Evolutionary conservation across 37 sponge, comb jelly and placozoan species (phyloP), one percentile per base, ranked within the genome.

Genomic region (Petrosia ficiformis): DNA sequence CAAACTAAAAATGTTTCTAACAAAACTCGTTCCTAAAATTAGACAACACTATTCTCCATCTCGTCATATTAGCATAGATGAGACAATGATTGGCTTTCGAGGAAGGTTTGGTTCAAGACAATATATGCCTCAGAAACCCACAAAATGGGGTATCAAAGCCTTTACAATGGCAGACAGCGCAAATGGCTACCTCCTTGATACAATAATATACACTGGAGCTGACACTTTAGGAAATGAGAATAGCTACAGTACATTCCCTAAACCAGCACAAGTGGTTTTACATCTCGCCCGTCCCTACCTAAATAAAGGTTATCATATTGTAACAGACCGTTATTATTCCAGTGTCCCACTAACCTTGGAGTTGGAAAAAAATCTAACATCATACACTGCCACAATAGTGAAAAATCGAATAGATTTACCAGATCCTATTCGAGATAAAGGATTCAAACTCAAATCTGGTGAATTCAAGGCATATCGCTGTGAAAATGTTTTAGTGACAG

Each of bases 141-240:
- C n/a, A n/a, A n/a, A n/a, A 67, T 80, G 44, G 63, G 81, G 81
- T 3, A 39, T 72, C 43, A 80, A 80, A 36, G 65, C 67, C 1
- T 80, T 80, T 54, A 60, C 39, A 24, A 3, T 80, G 30, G 72
- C 73, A 19, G 81, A 80, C 59, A 38, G 39, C 36, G 35, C 24
- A 19, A 68, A 68, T 35, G 79, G 79, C 32, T 79, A 79, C 57
- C 39, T 79, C 2, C 70, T 68, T 16, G 34, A 79, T 33, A 21
- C 31, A 75, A 40, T 1, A 48, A 70, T 3, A 73, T n/a, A n/a
- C n/a, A n/a, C n/a, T n/a, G n/a, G n/a, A n/a, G n/a, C n/a, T n/a
- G n/a, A n/a, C n/a, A n/a, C 73, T 1, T 35, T 52, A 5, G 41
- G 39, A 1, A 2, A 21, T 3, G 71, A 30, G 21, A 14, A 39